phyloP scores from a whole-genome alignment of 2,113 vertebrate species.

The Psittacula cyanocephala region DNA sequence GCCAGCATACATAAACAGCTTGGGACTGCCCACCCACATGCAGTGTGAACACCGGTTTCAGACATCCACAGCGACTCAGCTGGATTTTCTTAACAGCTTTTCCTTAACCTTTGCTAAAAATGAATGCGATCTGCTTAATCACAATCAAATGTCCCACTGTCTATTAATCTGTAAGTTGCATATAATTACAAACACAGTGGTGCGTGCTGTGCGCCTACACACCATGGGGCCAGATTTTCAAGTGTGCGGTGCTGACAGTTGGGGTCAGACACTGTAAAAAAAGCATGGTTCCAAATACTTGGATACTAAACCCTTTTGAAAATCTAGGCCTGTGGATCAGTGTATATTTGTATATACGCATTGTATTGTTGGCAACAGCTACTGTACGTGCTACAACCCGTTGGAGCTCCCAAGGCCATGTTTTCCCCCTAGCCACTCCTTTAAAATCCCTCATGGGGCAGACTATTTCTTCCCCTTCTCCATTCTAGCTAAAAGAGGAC shows the following conservation, averaged over 20 bases:
- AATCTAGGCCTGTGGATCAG: neutral
- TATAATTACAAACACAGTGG: neutral
- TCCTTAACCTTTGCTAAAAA: slow-evolving; percentile 57
- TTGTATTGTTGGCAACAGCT: neutral
- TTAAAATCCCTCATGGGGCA: neutral
- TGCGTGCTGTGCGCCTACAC: accelerated
- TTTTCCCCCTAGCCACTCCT: neutral
- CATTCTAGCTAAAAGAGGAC: neutral
- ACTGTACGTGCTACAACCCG: neutral
- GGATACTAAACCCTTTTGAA: neutral
- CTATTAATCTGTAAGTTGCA: slow-evolving; percentile 18
- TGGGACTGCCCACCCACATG: slow-evolving; percentile 50
- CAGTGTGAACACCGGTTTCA: slow-evolving; percentile 40
- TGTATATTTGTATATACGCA: neutral
- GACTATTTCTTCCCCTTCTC: neutral
- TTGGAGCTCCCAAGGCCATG: neutral
- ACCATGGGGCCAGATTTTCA: neutral
- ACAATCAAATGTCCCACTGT: slow-evolving; percentile 39
- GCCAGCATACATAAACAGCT: slow-evolving; percentile 69
- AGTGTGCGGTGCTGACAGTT: accelerated
- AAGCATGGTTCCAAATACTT: neutral
- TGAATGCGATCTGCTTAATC: slow-evolving; percentile 41
- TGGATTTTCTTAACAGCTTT: slow-evolving; percentile 42
- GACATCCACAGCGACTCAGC: slow-evolving; percentile 44
- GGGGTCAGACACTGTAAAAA: neutral